Conservation (phyloP, 2,113 vertebrate species). For the Zosterops lateralis region DNA sequence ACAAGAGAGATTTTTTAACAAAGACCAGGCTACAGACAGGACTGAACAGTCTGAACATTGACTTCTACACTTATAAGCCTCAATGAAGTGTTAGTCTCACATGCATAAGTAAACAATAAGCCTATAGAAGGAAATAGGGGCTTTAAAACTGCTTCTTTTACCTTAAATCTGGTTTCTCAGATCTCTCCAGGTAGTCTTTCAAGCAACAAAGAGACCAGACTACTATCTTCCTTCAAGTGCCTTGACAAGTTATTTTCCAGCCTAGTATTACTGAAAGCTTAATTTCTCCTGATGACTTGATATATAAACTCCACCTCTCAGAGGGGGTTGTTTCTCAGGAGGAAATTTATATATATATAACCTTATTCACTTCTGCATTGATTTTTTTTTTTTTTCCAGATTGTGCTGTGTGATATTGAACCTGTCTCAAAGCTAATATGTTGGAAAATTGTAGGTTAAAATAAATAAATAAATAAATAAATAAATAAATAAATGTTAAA, state of each 20-base stretch:
- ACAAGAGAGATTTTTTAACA: neutral
- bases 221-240: neutral
- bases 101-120: neutral
- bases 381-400: neutral
- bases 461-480: neutral
- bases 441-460: neutral
- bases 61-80: neutral
- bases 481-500: neutral
- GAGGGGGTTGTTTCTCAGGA: neutral
- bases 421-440: neutral
- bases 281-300: neutral
- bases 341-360: neutral
- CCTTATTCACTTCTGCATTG: neutral
- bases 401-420: neutral
- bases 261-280: neutral
- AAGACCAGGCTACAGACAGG: neutral
- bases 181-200: neutral
- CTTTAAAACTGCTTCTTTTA: neutral
- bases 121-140: neutral
- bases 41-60: neutral
- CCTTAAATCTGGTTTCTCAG: neutral
- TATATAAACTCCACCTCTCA: neutral
- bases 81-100: neutral
- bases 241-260: neutral
- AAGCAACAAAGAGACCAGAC: neutral